Percentiles rank a stretch among this genome's conserved stretches.
Conservation (phyloP, 2,797 vertebrate genomes). For the Sebastolobus altivelis region DNA sequence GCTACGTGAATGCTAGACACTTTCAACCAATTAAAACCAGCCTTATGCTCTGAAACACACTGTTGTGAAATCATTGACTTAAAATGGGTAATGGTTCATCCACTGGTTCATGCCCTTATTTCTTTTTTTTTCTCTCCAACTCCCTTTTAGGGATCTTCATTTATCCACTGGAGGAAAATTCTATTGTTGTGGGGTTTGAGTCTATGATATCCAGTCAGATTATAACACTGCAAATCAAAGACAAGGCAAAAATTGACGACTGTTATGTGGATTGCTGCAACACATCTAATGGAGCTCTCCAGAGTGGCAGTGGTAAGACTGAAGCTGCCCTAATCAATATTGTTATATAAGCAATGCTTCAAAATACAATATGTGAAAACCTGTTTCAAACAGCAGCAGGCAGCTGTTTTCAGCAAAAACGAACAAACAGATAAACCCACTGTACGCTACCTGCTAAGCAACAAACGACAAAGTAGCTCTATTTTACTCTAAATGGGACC, state of each 20-base stretch:
- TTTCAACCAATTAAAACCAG: not conserved
- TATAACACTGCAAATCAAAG: conserved; percentile 94
- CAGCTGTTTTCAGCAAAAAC: too few species aligned
- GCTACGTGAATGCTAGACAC: not conserved
- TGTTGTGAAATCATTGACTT: conserved; percentile 25
- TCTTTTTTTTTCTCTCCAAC: conserved; percentile 3
- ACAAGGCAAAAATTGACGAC: conserved; percentile 93
- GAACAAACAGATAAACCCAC: too few species aligned
- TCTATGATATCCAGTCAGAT: conserved; percentile 89
- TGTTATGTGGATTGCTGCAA: conserved; percentile 81
- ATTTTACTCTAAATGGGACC: too few species aligned
- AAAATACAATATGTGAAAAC: not conserved
- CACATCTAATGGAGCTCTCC: conserved; percentile 71
- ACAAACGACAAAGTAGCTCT: not conserved
- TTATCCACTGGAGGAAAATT: conserved; percentile 93
- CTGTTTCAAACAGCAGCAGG: not conserved
- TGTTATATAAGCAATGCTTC: conserved; percentile 10
- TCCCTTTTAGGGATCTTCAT: conserved; percentile 91
- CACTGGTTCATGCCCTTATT: conserved; percentile 1
- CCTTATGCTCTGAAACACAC: conserved; percentile 6
- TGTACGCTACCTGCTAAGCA: not conserved
- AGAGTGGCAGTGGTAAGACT: conserved; percentile 85
- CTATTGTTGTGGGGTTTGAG: conserved; percentile 93
- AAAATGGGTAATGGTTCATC: conserved; percentile 29
- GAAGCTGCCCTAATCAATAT: conserved; percentile 25